These are phyloP conservation scores for Scaptodrosophila latifasciaeformis DNA, from an alignment of 2,888 invertebrate genomes.

Conservation along the genomic window DNA sequence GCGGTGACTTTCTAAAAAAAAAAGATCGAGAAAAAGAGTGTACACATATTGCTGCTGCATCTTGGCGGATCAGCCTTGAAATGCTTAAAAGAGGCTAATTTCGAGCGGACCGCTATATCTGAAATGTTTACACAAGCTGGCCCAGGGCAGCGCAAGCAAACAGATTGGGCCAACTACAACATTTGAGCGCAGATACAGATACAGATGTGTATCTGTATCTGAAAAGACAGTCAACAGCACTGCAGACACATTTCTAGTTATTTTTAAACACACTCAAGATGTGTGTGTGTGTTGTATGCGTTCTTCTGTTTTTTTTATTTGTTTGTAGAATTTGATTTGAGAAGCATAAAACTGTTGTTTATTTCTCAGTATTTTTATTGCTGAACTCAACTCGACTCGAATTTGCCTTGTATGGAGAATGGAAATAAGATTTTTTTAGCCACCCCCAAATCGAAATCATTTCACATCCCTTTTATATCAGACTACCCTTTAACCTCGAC, in stretches of 20 bases:
- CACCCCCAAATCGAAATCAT: no score
- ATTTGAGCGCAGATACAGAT: conserved; percentile 27
- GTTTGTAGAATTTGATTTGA: not conserved
- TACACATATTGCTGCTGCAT: not conserved
- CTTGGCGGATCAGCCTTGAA: not conserved
- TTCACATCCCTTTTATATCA: no score
- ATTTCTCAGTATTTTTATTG: no score
- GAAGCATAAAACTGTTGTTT: no score
- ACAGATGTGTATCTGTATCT: conserved; percentile 27
- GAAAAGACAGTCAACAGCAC: not conserved
- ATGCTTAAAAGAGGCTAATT: not conserved
- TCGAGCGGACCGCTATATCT: not conserved
- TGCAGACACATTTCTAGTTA: conserved; percentile 20
- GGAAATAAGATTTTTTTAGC: no score
- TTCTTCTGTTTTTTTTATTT: conserved; percentile 24
- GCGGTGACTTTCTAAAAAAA: conserved; percentile 24
- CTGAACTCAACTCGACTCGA: no score
- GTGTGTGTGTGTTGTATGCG: conserved; percentile 33
- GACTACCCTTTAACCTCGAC: no score
- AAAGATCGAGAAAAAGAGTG: no score
- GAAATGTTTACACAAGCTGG: not conserved
- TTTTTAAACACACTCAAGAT: conserved; percentile 34
- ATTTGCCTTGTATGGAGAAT: no score
- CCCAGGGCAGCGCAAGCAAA: not conserved
- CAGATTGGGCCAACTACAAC: no score